Base-by-base conservation (phyloP, 2,888 invertebrate species). In the Tenthredo livida region DNA sequence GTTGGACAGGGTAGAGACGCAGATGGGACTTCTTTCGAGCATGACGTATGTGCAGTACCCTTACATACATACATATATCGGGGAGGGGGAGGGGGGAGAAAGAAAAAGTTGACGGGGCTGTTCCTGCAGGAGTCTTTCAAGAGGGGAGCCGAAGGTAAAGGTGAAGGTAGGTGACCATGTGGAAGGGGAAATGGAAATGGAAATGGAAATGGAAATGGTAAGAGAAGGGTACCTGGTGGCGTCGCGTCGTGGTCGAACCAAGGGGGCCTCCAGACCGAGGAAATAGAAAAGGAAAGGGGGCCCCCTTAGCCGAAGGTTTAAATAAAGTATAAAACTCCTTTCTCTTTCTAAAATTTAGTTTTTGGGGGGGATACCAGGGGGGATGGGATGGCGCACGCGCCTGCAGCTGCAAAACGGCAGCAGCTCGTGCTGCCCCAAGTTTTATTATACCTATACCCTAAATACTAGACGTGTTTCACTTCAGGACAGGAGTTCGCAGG, bases 1-100 rank as follows among this genome's bases (percentile, higher is more conserved):
- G 33, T 33, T 33, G 33, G 33, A 33, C 33, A 33, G 67, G 67
- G 91, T 90, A 91, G 92, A 54, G 54, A 54, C 54, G 92, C 92
- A 92, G 92, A 93, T 92, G 93, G 91, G 89, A 15, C 92, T 92
- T 91, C 93, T 93, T 91, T 92, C 90, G 89, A 92, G 91, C 93
- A 91, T 93, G 93, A 93, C 92, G 92, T 90, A 89, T 43, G 10
- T 17, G 43, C n/a, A n/a, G n/a, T 12, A 37, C 37, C 37, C 37
- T 37, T 37, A 37, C 1, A 37, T 37, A 37, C 7, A 37, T 7
- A 37, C 7, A 37, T 7, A 7, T 37, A 37, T 37, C 40, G 9
- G 72, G 72, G 2, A 33, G 33, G 3, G 2, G 6, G 70, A 2
- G 6, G 25, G 12, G 33, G 54, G 21, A 10, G 37, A 67, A 65